Percentiles rank a stretch among this genome's conserved stretches.
These are phyloP conservation scores for Poeciliopsis infans DNA, from an alignment of 2,797 vertebrate genomes.

Conservation along the genomic window DNA sequence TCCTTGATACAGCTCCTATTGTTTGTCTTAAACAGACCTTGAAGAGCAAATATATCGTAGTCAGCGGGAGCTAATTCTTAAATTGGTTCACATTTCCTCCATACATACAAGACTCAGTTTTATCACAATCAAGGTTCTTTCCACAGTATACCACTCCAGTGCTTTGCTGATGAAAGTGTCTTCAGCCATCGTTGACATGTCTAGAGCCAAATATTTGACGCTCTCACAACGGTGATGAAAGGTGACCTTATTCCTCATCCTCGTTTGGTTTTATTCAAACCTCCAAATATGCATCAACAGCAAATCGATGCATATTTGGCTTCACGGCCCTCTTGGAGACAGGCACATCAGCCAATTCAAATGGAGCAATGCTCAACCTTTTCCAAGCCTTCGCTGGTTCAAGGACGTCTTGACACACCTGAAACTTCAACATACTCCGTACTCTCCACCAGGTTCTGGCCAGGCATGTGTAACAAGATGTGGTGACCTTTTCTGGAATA, in stretches of 20 bases:
- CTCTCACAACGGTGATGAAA: background rate
- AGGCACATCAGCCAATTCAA: background rate
- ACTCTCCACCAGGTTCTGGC: background rate
- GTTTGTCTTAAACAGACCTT: background rate
- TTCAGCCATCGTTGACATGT: background rate
- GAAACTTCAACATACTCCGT: background rate
- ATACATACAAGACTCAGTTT: background rate
- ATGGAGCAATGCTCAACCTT: background rate
- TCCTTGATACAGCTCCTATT: background rate
- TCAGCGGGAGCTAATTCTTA: background rate
- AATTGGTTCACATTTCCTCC: background rate
- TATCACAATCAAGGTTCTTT: conserved; percentile 1
- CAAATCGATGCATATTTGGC: background rate
- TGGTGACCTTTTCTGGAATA: background rate
- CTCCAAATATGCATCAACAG: background rate
- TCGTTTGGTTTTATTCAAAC: background rate
- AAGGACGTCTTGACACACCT: background rate
- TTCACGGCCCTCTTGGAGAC: background rate
- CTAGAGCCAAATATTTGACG: background rate
- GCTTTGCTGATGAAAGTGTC: background rate
- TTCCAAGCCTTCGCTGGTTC: background rate
- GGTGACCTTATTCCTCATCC: background rate
- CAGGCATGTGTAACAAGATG: background rate
- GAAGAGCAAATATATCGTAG: background rate
- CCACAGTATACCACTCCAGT: background rate